A percentile compares a stretch with the other conserved stretches of the same genome.
phyloP scores from a whole-genome alignment of 2,113 vertebrate genomes.

The Syrmaticus mikado region DNA sequence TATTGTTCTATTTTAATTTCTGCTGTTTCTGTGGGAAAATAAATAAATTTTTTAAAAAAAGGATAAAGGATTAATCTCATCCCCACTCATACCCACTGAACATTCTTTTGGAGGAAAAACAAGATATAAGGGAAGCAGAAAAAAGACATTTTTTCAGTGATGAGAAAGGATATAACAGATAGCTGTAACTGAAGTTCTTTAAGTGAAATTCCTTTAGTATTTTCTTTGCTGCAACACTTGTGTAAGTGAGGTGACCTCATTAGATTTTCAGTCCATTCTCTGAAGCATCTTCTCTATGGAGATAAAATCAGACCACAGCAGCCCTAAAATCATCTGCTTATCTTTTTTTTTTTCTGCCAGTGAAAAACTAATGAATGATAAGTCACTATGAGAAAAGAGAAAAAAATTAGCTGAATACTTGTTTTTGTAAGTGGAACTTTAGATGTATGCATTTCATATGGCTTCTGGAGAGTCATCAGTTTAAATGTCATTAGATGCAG shows the following conservation, averaged over 20 bases:
- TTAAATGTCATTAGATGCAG: background rate
- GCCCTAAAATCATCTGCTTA: background rate
- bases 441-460: background rate
- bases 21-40: background rate
- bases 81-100: fast-evolving
- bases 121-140: fast-evolving
- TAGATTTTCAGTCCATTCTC: background rate
- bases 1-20: background rate
- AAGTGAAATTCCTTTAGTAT: background rate
- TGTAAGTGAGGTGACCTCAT: background rate
- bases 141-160: background rate
- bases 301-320: background rate
- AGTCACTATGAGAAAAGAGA: background rate
- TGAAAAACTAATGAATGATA: background rate
- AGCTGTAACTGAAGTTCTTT: background rate
- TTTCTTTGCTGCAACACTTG: background rate
- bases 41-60: background rate
- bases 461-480: background rate
- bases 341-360: background rate
- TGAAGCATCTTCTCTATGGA: background rate
- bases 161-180: background rate
- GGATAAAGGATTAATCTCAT: background rate
- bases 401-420: background rate
- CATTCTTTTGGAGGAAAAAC: background rate
- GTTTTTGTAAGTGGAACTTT: background rate